These are phyloP conservation scores for Cataglyphis hispanica DNA, from an alignment of 1,140 invertebrate species.

Conservation along the genomic window DNA sequence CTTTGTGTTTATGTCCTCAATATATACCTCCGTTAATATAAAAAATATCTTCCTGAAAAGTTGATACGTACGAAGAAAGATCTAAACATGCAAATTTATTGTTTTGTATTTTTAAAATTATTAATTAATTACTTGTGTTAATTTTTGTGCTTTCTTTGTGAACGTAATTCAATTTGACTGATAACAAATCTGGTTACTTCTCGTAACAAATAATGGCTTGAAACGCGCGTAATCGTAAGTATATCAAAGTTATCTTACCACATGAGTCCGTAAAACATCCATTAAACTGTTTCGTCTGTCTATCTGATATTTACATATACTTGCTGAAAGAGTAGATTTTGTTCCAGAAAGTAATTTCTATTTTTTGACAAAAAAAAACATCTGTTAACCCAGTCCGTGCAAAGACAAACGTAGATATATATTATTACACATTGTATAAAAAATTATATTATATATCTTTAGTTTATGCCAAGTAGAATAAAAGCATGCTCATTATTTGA, in stretches of 20 bases:
- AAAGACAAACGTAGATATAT: constrained; percentile 56
- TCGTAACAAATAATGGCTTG: constrained; percentile 30
- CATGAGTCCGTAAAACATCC: background rate
- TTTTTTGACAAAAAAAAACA: background rate
- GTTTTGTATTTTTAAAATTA: constrained; percentile 1
- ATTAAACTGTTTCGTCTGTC: constrained; percentile 10
- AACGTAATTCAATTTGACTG: constrained; percentile 29
- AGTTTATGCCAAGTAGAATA: constrained; percentile 70
- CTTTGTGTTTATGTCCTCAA: background rate
- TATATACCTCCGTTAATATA: constrained; percentile 20
- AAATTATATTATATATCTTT: constrained; percentile 62
- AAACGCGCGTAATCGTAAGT: constrained; percentile 41
- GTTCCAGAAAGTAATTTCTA: background rate
- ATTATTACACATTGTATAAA: constrained; percentile 61
- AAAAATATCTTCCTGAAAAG: constrained; percentile 6
- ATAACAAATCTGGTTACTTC: background rate
- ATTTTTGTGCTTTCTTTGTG: constrained; percentile 5
- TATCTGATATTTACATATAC: background rate
- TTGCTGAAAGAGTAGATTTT: background rate
- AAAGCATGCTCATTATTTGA: constrained; percentile 71
- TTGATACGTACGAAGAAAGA: background rate
- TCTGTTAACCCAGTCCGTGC: background rate
- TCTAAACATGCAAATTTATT: background rate
- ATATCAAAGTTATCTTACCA: constrained; percentile 28
- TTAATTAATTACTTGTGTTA: constrained; percentile 18